Evolutionary conservation across 1,140 invertebrate species (phyloP).

Genomic region (Cherax destructor): DNA sequence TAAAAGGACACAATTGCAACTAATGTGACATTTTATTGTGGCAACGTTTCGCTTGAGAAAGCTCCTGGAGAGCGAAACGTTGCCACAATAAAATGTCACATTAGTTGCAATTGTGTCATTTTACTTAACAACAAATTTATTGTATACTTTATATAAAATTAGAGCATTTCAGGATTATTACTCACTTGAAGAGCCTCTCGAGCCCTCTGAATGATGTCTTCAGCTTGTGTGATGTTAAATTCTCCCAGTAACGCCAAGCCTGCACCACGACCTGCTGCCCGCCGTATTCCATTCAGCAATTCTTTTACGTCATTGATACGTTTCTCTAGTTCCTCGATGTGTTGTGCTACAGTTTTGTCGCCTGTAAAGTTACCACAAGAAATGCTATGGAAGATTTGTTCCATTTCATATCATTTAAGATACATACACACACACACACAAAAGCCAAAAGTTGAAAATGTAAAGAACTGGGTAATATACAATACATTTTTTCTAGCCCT

Average conservation of each 20-base stretch:
- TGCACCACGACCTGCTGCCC: constrained; percentile 80
- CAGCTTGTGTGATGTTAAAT: constrained; percentile 83
- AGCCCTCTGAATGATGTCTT: constrained; percentile 84
- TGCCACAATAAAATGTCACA: no score
- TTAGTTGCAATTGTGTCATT: no score
- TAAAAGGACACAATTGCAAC: no score
- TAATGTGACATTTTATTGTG: no score
- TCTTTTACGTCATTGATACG: constrained; percentile 79
- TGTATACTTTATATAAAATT: not conserved
- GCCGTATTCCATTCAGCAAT: constrained; percentile 67
- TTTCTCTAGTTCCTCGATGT: constrained; percentile 67
- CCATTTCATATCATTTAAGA: no score
- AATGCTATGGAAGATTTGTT: not conserved
- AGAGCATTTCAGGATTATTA: not conserved
- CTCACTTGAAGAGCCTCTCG: constrained; percentile 81
- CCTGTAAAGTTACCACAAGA: constrained; percentile 30
- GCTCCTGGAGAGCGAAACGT: no score
- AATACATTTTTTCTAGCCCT: no score
- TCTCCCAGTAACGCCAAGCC: constrained; percentile 80
- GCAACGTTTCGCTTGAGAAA: no score
- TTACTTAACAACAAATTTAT: not conserved
- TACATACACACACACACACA: no score
- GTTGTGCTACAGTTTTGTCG: constrained; percentile 65
- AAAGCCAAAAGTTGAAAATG: no score
- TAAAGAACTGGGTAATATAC: no score